These are phyloP conservation scores for Gobius niger DNA, from an alignment of 2,113 vertebrate species.

Conservation along the genomic window DNA sequence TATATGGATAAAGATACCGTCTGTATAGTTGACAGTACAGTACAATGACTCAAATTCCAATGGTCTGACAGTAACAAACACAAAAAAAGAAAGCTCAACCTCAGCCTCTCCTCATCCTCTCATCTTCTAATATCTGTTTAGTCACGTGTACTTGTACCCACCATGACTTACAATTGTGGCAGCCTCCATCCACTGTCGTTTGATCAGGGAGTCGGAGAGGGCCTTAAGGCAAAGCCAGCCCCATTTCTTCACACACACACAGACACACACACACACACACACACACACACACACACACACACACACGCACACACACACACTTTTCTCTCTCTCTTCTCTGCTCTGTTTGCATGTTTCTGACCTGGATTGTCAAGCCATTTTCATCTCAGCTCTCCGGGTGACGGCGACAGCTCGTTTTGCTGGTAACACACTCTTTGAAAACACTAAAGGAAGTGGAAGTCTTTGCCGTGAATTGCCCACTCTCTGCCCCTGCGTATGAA, in stretches of 20 bases:
- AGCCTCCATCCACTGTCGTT: slow-evolving; percentile 6
- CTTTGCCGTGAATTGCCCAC: neutral
- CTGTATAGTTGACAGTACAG: too few species aligned
- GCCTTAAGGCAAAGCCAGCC: slow-evolving; percentile 49
- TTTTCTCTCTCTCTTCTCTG: neutral
- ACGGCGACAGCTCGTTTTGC: slow-evolving; percentile 39
- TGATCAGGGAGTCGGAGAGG: slow-evolving; percentile 49
- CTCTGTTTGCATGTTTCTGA: slow-evolving; percentile 35
- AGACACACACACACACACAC: neutral
- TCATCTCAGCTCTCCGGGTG: slow-evolving; percentile 32
- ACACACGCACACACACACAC: too few species aligned
- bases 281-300: neutral
- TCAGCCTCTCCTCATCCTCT: neutral
- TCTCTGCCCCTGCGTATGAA: neutral
- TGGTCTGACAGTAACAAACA: too few species aligned
- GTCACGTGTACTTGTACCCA: neutral
- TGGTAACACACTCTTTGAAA: slow-evolving; percentile 29
- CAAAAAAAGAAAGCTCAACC: neutral
- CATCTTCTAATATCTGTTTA: neutral
- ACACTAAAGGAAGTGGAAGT: neutral
- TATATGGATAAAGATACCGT: too few species aligned
- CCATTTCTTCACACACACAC: slow-evolving; percentile 41
- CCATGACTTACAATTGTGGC: slow-evolving; percentile 33
- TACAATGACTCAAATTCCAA: too few species aligned
- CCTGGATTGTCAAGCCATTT: slow-evolving; percentile 51